Base-by-base conservation (phyloP, 2,113 vertebrate genomes). In the Chaenocephalus aceratus region DNA sequence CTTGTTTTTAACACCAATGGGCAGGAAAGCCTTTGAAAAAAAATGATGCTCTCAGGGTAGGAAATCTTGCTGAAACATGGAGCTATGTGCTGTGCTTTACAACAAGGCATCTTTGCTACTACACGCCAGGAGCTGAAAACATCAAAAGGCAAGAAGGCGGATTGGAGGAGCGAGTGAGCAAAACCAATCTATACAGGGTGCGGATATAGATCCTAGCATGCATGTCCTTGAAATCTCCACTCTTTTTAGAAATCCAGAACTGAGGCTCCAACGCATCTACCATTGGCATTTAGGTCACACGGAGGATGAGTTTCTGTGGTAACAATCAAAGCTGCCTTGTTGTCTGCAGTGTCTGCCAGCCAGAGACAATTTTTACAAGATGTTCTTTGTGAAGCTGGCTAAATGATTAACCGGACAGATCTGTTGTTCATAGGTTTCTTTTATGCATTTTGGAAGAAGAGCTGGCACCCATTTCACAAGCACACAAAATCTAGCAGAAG, bases 381-480 rank as follows among this genome's bases (percentile, higher is more conserved):
- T 52, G 63, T 67, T 83, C 78, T 77, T 65, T 60, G 73, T 86
- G 9, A 69, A 45, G 46, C 72, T 10, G 65, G 71, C 14, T 78
- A 68, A 90, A 90, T 84, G 86, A 89, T 89, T 88, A 88, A 88
- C 79, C 14, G 9, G 21, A 16, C 58, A 34, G 46, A 74, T 79
- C 73, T 80, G 82, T 81, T 72, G 72, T 77, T 88, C 45, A 5
- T 56, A 14, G 36, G 36, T 41, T 41, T 41, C 36, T 41, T 87
- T 83, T 70, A 80, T 77, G 57, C 49, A 52, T 65, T 73, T 83
- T 82, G 68, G 36, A 41, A 41, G 79, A 88, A 65, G 66, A 77
- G 78, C 76, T 88, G 80, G 83, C 86, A 84, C 76, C 74, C 53
- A 79, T 90, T 91, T 90, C 89, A 84, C 90, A 86, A 41, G 87